Conservation (phyloP, 2,797 vertebrate species). For the Pipistrellus nathusii region DNA sequence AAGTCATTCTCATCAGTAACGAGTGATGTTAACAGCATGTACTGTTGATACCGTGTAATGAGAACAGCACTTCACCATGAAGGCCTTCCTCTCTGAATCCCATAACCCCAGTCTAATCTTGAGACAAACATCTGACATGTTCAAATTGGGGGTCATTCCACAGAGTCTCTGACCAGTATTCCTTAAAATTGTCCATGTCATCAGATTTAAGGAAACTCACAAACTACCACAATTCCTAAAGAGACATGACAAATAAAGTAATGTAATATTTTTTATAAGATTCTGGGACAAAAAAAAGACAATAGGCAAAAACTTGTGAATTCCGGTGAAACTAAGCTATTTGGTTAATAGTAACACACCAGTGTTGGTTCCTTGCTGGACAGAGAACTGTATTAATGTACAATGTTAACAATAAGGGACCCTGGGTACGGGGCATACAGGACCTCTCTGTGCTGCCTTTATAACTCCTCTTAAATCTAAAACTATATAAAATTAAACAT, state of each 20-base stretch:
- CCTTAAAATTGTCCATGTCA: constrained; percentile 6
- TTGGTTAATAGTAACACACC: not conserved
- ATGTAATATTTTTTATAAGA: not conserved
- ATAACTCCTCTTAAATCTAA: not conserved
- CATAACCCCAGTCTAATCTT: not conserved
- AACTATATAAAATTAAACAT: not conserved
- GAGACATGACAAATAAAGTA: not conserved
- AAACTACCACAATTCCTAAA: not conserved
- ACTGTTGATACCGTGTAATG: not conserved
- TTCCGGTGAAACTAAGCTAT: not conserved
- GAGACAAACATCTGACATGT: not conserved
- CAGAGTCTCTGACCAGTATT: not conserved
- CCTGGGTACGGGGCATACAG: no score
- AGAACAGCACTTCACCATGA: not conserved
- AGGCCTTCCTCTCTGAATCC: not conserved
- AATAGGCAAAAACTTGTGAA: not conserved
- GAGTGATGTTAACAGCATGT: not conserved
- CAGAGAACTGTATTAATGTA: not conserved
- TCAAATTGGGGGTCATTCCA: not conserved
- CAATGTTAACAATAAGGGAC: not conserved
- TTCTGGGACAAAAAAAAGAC: not conserved
- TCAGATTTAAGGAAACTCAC: constrained; percentile 34
- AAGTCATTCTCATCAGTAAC: not conserved
- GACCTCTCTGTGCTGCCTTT: not conserved
- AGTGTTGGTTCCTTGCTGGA: not conserved